Conservation (phyloP, 2,113 vertebrate genomes). For the Zosterops lateralis region DNA sequence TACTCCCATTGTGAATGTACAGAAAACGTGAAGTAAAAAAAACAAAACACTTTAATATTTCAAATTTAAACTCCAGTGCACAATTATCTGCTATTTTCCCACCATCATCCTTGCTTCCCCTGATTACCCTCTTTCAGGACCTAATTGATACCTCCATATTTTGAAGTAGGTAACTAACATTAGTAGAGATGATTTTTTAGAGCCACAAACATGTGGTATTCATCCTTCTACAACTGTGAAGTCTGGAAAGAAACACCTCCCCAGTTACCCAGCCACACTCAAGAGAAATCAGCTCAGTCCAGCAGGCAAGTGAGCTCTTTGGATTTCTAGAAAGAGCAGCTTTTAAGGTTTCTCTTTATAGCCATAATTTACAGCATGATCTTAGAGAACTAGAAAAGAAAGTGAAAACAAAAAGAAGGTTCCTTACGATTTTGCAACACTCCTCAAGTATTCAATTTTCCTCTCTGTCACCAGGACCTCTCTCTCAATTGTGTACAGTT, state of each 20-base stretch:
- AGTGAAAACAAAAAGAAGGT: background rate
- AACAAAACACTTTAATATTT: background rate
- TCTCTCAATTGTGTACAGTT: constrained; percentile 67
- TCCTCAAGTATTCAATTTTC: constrained; percentile 81
- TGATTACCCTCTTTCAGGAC: background rate
- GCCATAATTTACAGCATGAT: background rate
- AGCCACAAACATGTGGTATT: background rate
- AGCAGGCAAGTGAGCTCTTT: background rate
- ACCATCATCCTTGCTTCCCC: background rate
- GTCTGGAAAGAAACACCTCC: background rate
- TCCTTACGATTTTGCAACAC: constrained; percentile 79
- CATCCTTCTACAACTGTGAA: background rate
- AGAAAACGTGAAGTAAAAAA: background rate
- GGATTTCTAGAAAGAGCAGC: background rate
- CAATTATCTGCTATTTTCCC: background rate
- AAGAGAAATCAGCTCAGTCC: background rate
- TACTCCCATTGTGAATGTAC: background rate
- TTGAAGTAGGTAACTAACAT: background rate
- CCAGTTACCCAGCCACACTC: background rate
- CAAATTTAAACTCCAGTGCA: background rate
- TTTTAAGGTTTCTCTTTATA: background rate
- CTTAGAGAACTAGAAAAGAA: background rate
- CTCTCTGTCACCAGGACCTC: constrained; percentile 79
- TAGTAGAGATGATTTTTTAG: background rate
- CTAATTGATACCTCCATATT: background rate